Evolutionary conservation across 2,797 vertebrate genomes (phyloP).

Genomic region (Fringilla coelebs): DNA sequence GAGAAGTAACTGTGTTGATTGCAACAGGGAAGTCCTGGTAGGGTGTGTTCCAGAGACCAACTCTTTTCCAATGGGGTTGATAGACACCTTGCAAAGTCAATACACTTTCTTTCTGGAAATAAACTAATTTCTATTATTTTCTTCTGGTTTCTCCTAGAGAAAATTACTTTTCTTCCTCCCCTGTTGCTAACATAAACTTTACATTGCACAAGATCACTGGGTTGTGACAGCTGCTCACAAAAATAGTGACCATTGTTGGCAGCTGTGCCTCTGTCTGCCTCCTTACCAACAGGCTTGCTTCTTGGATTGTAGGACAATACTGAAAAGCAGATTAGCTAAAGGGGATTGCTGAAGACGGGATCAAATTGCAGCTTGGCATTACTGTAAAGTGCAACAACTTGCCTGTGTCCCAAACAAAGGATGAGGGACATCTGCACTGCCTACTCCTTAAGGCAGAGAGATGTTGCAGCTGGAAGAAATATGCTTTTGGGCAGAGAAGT

Average conservation of each 20-base stretch:
- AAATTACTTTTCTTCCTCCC: background rate
- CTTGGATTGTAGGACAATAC: background rate
- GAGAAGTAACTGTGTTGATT: background rate
- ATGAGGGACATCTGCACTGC: background rate
- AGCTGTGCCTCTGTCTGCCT: background rate
- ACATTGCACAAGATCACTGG: background rate
- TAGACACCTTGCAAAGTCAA: background rate
- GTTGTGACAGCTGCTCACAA: background rate
- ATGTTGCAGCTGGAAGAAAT: background rate
- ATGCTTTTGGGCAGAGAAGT: background rate
- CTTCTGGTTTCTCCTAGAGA: background rate
- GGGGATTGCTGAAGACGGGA: background rate
- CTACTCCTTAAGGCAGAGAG: background rate
- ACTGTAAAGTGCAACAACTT: background rate
- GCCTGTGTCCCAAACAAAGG: background rate
- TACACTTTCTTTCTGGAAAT: background rate
- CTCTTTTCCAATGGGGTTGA: background rate
- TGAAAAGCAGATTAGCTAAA: background rate
- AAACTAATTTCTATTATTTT: background rate
- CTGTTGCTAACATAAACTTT: background rate
- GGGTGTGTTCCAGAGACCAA: background rate
- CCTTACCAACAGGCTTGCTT: background rate
- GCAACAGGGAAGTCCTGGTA: background rate
- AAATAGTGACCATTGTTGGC: background rate
- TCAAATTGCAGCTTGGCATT: background rate